Percentiles rank a stretch among this genome's conserved stretches.
These are phyloP conservation scores for Pseudopipra pipra DNA, from an alignment of 2,113 vertebrate genomes.

Conservation along the genomic window DNA sequence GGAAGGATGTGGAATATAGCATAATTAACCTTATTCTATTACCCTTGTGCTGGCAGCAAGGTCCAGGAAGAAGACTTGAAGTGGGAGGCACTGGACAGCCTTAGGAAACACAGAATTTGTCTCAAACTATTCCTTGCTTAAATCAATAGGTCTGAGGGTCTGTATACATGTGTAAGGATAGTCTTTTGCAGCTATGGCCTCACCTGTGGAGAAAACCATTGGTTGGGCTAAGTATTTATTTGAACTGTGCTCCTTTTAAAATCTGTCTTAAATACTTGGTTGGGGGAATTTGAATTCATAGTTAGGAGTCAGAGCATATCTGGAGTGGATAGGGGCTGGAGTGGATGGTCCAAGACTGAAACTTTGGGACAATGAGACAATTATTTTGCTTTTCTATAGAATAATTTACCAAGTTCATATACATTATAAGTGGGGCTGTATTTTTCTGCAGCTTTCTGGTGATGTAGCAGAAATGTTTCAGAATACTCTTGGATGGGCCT, in stretches of 20 bases:
- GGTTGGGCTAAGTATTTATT: not conserved
- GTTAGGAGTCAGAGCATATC: not conserved
- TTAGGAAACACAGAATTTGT: not conserved
- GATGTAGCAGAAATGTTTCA: not conserved
- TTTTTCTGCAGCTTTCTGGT: not conserved
- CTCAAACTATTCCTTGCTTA: not conserved
- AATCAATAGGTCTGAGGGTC: not conserved
- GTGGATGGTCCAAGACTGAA: not conserved
- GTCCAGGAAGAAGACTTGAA: slow-evolving; percentile 31
- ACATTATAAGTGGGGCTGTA: not conserved
- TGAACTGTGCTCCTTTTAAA: not conserved
- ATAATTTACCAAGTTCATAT: not conserved
- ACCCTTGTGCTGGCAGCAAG: not conserved
- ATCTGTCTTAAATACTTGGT: not conserved
- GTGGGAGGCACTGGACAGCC: not conserved
- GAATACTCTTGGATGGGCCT: not conserved
- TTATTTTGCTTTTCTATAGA: not conserved
- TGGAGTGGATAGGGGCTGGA: not conserved
- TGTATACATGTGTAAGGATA: not conserved
- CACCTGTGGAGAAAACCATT: not conserved
- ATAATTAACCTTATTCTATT: slow-evolving; percentile 39
- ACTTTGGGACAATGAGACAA: not conserved
- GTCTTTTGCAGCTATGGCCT: not conserved
- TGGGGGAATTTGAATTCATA: not conserved
- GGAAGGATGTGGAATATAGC: slow-evolving; percentile 54